Evolutionary conservation across 2,888 invertebrate genomes (phyloP).

Genomic region (Gisinianus flammeolus): DNA sequence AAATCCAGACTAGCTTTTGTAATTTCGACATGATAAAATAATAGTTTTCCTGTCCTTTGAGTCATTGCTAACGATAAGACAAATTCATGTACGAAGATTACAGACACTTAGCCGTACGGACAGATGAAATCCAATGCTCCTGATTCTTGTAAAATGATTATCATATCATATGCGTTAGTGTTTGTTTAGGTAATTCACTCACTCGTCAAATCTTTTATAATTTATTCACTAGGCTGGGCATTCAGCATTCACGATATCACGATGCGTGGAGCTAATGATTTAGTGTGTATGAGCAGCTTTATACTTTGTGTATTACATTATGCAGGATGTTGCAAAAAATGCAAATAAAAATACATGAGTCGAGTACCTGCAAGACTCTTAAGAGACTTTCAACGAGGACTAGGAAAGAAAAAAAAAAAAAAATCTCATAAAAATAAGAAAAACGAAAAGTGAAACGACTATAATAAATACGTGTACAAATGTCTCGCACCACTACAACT

Average conservation of each 20-base stretch:
- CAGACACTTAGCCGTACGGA: not conserved
- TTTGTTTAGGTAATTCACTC: constrained; percentile 34
- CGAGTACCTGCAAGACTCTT: too few relatives aligned
- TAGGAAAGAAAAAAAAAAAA: too few relatives aligned
- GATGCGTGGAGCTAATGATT: constrained; percentile 29
- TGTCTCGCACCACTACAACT: too few relatives aligned
- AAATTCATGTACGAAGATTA: constrained; percentile 12
- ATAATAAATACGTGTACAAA: too few relatives aligned
- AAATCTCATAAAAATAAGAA: too few relatives aligned
- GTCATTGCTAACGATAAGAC: constrained; percentile 2
- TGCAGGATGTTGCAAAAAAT: constrained; percentile 17
- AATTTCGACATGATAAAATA: not conserved
- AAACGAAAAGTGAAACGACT: too few relatives aligned
- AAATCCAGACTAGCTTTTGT: not conserved
- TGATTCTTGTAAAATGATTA: not conserved
- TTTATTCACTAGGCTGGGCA: constrained; percentile 36
- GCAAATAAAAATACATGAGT: not conserved
- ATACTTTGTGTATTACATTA: not conserved
- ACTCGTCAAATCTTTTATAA: constrained; percentile 25
- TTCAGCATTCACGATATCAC: constrained; percentile 34
- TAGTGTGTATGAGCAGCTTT: not conserved
- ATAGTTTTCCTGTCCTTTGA: not conserved
- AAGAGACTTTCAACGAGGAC: too few relatives aligned
- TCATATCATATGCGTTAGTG: constrained; percentile 29
- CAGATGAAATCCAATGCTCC: constrained; percentile 7